Percentiles rank a stretch among this genome's conserved stretches.
Conservation (phyloP, 1,140 invertebrate species). For the Andricus grossulariae region DNA sequence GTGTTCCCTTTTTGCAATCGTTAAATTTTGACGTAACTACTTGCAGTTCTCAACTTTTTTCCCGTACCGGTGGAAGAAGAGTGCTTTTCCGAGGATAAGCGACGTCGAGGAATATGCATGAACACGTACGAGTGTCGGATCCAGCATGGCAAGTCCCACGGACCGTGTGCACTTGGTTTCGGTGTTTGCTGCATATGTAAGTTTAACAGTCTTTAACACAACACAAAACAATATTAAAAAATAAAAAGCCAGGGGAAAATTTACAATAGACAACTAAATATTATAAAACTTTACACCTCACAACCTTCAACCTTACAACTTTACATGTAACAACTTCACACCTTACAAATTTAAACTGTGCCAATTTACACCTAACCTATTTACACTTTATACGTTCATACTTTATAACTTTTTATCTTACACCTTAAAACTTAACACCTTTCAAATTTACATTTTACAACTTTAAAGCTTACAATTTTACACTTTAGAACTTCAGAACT, state of each 20-base stretch:
- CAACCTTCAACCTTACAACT: no score
- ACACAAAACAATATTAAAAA: background rate
- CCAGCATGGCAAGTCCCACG: constrained; percentile 83
- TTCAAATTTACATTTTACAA: no score
- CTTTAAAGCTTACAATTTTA: no score
- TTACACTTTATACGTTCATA: no score
- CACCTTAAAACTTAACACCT: no score
- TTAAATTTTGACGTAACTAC: constrained; percentile 46
- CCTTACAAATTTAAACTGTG: no score
- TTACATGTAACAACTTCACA: no score
- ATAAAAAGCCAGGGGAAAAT: background rate
- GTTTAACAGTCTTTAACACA: constrained; percentile 65
- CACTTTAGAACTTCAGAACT: no score
- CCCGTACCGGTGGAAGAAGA: constrained; percentile 87
- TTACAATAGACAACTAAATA: no score
- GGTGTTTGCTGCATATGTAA: constrained; percentile 93
- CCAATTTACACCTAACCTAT: no score
- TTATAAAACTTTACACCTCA: no score
- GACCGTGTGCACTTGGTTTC: constrained; percentile 88
- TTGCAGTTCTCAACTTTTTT: constrained; percentile 86
- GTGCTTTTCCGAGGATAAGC: constrained; percentile 82
- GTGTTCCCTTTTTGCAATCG: constrained; percentile 30
- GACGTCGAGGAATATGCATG: constrained; percentile 84
- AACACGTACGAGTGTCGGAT: constrained; percentile 90
- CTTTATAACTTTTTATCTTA: no score